Conservation (phyloP, 2,113 vertebrate genomes). For the Saccopteryx bilineata region DNA sequence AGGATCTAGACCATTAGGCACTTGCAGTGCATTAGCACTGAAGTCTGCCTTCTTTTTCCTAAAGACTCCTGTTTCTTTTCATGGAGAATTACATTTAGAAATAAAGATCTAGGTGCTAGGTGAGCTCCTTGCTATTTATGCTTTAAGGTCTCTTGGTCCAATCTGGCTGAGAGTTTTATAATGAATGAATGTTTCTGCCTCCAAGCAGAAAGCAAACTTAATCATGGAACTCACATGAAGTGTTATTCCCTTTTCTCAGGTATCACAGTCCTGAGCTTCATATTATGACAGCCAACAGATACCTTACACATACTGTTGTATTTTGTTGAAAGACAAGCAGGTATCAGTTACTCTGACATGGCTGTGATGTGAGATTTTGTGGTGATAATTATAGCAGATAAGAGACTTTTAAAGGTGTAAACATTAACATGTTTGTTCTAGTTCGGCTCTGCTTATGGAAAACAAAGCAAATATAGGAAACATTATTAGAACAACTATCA, state of each 20-base stretch:
- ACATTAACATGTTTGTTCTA: not conserved
- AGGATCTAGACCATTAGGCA: not conserved
- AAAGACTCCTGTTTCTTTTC: not conserved
- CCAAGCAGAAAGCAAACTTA: not conserved
- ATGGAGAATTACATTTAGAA: not conserved
- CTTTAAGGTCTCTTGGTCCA: not conserved
- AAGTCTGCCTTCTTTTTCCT: not conserved
- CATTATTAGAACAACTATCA: not conserved
- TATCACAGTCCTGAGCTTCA: not conserved
- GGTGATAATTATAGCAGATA: not conserved
- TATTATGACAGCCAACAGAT: not conserved
- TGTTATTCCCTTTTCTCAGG: not conserved
- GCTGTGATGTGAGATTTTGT: not conserved
- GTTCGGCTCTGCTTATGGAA: not conserved
- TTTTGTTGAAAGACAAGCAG: not conserved
- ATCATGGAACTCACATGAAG: not conserved
- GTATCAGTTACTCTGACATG: not conserved
- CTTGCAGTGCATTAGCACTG: not conserved
- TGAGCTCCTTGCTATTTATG: not conserved
- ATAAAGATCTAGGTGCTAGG: not conserved
- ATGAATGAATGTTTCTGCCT: not conserved
- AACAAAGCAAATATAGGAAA: not conserved
- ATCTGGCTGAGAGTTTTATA: not conserved
- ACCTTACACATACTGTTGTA: not conserved
- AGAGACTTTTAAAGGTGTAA: not conserved